Percentiles rank a stretch among this genome's conserved stretches.
These are phyloP conservation scores for Miltochrista miniata DNA, from an alignment of 2,888 invertebrate species.

Conservation along the genomic window DNA sequence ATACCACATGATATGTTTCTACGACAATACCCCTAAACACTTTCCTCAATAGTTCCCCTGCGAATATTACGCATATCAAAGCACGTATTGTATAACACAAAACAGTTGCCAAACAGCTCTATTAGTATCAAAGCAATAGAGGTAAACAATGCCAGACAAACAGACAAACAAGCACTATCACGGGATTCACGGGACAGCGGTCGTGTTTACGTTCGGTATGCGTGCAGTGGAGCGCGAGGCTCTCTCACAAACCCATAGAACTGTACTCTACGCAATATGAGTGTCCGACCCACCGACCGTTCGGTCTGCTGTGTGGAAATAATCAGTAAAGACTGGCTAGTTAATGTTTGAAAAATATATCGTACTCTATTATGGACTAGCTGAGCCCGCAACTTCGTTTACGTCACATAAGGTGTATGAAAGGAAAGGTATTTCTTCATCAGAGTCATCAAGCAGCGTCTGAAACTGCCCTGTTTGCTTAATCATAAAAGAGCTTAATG, in stretches of 20 bases:
- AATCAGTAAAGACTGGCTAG: background rate
- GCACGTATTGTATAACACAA: background rate
- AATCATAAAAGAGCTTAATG: no score
- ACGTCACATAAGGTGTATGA: background rate
- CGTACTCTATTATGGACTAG: no score
- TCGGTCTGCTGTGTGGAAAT: background rate
- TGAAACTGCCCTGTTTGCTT: no score
- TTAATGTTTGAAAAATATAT: background rate
- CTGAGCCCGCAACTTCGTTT: no score
- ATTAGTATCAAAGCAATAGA: conserved; percentile 6
- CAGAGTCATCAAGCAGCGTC: no score
- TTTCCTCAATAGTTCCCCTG: no score
- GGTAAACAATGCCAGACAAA: conserved; percentile 3
- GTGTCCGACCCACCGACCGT: background rate
- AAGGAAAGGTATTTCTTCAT: no score
- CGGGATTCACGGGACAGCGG: conserved; percentile 1
- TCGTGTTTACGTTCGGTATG: conserved; percentile 12
- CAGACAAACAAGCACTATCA: conserved; percentile 7
- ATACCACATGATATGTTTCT: no score
- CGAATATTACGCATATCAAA: background rate
- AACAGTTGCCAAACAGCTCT: background rate
- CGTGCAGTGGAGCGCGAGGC: conserved; percentile 4
- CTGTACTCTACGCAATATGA: background rate
- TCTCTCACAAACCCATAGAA: background rate
- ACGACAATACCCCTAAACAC: no score